A percentile compares a stretch with the other conserved stretches of the same genome.
These are phyloP conservation scores for Grantiella picta DNA, from an alignment of 2,113 vertebrate species.

Conservation along the genomic window DNA sequence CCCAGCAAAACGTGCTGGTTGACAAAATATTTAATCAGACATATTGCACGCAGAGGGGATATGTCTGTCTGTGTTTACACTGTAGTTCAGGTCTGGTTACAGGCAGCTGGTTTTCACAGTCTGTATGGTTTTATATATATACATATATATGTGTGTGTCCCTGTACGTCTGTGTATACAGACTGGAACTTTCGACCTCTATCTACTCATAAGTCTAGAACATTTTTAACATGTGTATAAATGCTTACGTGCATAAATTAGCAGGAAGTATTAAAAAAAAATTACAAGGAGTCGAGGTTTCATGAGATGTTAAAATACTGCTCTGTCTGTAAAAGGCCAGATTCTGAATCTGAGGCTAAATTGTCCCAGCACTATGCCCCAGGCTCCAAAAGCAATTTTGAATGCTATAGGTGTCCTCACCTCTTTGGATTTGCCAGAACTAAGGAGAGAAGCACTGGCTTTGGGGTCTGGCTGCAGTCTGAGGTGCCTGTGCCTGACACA, in stretches of 20 bases:
- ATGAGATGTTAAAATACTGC: neutral
- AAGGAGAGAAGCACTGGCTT: neutral
- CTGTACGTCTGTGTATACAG: neutral
- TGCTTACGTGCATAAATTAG: neutral
- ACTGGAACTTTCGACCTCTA: neutral
- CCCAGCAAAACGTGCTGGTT: neutral
- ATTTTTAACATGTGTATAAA: neutral
- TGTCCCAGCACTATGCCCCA: neutral
- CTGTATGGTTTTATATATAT: neutral
- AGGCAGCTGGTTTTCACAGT: neutral
- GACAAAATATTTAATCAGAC: slow-evolving; percentile 24
- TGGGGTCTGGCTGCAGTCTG: fast-evolving
- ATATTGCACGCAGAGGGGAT: neutral
- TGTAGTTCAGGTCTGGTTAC: slow-evolving; percentile 10
- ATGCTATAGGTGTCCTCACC: neutral
- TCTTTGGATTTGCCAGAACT: neutral
- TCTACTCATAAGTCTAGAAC: neutral
- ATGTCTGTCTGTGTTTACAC: neutral
- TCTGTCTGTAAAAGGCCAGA: neutral
- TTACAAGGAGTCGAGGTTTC: neutral
- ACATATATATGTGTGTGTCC: neutral
- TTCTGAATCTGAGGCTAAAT: neutral
- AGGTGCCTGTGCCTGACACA: fast-evolving
- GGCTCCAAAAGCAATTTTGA: neutral
- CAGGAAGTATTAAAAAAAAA: neutral